phyloP scores from a whole-genome alignment of 2,797 vertebrate species.

The Coccyzus lansbergi region DNA sequence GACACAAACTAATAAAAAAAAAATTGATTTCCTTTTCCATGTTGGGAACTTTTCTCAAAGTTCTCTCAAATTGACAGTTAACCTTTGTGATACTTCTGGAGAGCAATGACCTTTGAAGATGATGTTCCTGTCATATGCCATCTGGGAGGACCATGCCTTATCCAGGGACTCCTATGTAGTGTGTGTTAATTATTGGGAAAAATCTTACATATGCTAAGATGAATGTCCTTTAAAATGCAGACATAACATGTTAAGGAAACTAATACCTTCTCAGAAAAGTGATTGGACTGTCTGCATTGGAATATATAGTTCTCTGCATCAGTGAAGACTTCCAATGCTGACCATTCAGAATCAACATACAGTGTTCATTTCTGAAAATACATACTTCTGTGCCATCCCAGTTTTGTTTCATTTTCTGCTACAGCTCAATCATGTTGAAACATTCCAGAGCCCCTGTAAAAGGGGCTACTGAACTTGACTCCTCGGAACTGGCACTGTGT shows the following conservation, averaged over 20 bases:
- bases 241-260: neutral
- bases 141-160: neutral
- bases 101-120: neutral
- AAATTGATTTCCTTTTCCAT: neutral
- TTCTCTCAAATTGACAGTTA: neutral
- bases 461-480: neutral
- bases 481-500: neutral
- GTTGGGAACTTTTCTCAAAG: neutral
- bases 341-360: neutral
- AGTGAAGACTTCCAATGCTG: neutral
- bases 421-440: neutral
- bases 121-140: neutral
- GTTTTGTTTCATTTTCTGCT: neutral
- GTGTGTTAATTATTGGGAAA: neutral
- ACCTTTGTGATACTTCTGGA: neutral
- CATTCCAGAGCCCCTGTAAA: neutral
- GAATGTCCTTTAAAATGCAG: neutral
- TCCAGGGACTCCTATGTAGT: neutral
- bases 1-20: slow-evolving; percentile 1
- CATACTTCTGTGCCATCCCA: neutral
- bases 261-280: neutral
- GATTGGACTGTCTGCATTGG: neutral
- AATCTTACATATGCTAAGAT: neutral
- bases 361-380: slow-evolving; percentile 9
- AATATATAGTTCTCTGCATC: slow-evolving; percentile 23